These are phyloP conservation scores for mouse (Mus musculus) DNA, from an alignment of 2,113 vertebrate genomes.

Conservation along the genomic window DNA sequence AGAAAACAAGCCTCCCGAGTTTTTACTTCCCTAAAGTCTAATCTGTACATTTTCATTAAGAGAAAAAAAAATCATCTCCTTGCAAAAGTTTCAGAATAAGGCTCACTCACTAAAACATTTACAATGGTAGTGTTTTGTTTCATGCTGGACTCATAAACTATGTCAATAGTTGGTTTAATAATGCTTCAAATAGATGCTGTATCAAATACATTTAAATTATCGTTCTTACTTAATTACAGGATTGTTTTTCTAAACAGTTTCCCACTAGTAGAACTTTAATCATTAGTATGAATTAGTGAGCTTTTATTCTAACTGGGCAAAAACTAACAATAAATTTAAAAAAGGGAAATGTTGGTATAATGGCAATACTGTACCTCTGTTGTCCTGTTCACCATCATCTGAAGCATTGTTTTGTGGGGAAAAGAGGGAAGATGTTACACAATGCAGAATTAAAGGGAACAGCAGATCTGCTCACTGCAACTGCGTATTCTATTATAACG, in stretches of 20 bases:
- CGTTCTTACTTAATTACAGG: background rate
- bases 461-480: slow-evolving; percentile 73
- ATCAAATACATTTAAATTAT: slow-evolving; percentile 17
- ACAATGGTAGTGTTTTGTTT: background rate
- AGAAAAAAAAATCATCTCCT: background rate
- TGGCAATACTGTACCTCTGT: slow-evolving; percentile 94
- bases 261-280: slow-evolving; percentile 9
- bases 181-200: background rate
- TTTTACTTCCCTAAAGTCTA: background rate
- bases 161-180: background rate
- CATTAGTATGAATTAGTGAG: slow-evolving; percentile 79
- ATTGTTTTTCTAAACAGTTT: slow-evolving; percentile 32
- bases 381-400: slow-evolving; percentile 99
- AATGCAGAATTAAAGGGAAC: slow-evolving; percentile 53
- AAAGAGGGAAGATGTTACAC: slow-evolving; percentile 89
- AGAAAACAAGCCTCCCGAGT: background rate
- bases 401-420: slow-evolving; percentile 90
- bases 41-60: slow-evolving; percentile 10
- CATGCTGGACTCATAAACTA: background rate
- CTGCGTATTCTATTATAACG: slow-evolving; percentile 67
- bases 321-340: slow-evolving; percentile 49
- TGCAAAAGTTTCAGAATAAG: slow-evolving; percentile 40
- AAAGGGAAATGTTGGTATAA: slow-evolving; percentile 3
- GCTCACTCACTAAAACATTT: background rate
- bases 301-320: slow-evolving; percentile 38